These are phyloP conservation scores for Diplogasteroides magnus DNA, from an alignment of 1,140 invertebrate species.

Conservation along the genomic window DNA sequence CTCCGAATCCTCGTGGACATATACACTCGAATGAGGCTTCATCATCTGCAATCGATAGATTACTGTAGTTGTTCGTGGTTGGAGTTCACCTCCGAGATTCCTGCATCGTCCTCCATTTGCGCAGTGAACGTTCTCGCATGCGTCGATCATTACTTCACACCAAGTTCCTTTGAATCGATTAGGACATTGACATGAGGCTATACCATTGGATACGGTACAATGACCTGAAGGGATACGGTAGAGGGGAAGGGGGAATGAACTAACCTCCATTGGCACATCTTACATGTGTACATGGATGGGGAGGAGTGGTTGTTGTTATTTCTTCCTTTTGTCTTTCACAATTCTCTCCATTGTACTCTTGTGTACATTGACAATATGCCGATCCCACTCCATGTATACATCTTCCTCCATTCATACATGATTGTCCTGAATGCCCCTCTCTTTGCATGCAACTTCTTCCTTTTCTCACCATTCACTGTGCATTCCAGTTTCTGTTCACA, in stretches of 20 bases:
- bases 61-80: background rate
- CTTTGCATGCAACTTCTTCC: background rate
- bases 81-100: conserved; percentile 14
- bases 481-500: conserved; percentile 18
- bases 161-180: conserved; percentile 12
- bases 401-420: conserved; percentile 15
- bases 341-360: conserved; percentile 16
- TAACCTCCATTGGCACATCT: background rate
- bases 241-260: background rate
- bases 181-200: background rate
- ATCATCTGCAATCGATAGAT: conserved; percentile 7
- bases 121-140: conserved; percentile 26
- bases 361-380: conserved; percentile 7
- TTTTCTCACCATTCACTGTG: conserved; percentile 7
- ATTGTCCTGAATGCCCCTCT: background rate
- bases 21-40: conserved; percentile 23
- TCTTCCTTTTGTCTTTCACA: conserved; percentile 13
- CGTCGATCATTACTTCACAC: conserved; percentile 7
- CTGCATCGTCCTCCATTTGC: conserved; percentile 25
- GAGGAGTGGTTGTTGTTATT: conserved; percentile 13
- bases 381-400: background rate
- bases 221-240: background rate
- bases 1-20: conserved; percentile 15
- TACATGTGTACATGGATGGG: background rate
- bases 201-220: background rate